Percentiles rank a stretch among this genome's conserved stretches.
These are phyloP conservation scores for Scaptomyza pallida DNA, from an alignment of 1,140 invertebrate genomes.

Conservation along the genomic window DNA sequence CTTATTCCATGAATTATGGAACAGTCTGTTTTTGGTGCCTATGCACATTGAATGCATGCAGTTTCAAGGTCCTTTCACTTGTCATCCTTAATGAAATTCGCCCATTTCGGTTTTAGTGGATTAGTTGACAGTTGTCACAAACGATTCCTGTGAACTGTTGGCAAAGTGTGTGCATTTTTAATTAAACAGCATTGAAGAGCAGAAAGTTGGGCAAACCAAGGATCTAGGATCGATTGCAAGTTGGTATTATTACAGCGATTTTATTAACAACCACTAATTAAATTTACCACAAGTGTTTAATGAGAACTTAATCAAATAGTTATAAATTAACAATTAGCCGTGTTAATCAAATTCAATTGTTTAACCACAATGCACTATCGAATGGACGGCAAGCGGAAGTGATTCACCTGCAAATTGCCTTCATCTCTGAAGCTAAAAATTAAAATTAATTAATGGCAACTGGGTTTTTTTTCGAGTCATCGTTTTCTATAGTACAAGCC, in stretches of 20 bases:
- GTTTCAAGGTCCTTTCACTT: conserved; percentile 56
- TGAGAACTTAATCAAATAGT: conserved; percentile 11
- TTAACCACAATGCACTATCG: conserved; percentile 29
- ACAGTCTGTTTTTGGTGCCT: conserved; percentile 4
- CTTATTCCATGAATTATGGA: conserved; percentile 54
- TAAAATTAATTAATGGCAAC: conserved; percentile 39
- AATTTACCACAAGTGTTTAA: conserved; percentile 1
- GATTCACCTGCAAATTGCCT: too few relatives aligned
- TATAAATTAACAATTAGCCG: conserved; percentile 49
- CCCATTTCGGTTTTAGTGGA: conserved; percentile 37
- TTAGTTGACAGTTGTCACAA: conserved; percentile 62
- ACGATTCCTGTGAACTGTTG: conserved; percentile 29
- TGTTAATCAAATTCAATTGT: conserved; percentile 52
- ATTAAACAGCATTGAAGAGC: conserved; percentile 40
- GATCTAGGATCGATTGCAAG: neutral
- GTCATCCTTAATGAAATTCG: conserved; percentile 58
- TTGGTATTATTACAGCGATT: neutral
- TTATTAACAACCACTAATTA: neutral
- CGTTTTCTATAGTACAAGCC: conserved; percentile 11
- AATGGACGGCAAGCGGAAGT: too few relatives aligned
- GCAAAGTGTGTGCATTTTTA: conserved; percentile 45
- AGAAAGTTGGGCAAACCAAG: neutral
- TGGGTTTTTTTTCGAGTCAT: conserved; percentile 13
- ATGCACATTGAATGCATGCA: conserved; percentile 24
- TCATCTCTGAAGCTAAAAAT: conserved; percentile 23